Base-by-base conservation (phyloP, 2,113 vertebrate genomes). In the Fulmarus glacialis region DNA sequence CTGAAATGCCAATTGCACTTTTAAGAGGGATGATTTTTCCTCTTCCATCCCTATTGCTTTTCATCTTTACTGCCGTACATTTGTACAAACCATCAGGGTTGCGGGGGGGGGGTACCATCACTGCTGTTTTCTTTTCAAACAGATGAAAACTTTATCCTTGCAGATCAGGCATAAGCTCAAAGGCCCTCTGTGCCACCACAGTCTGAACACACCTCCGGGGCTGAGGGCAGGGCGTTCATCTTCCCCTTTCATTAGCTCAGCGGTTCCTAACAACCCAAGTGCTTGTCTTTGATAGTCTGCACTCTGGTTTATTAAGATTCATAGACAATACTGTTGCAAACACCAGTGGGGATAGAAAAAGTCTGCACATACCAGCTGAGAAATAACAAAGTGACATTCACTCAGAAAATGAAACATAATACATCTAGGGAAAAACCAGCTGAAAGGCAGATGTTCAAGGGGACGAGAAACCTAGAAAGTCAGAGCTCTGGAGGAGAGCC, bases 311-410 rank as follows among this genome's bases (percentile, higher is more conserved):
- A 53, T 80, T 93, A 64, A 85, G 62, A 87, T 87, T 68, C 74
- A 52, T 58, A 86, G 81, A 58, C 59, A 72, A 66, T 73, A 36
- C 42, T 36, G 38, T 47, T 91, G 89, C 62, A 74, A 90, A 74
- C 66, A 73, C 70, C 67, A 21, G 77, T 55, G 84, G 71, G 66
- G 62, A 90, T 77, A 93, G 78, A 75, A 2, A 6, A 12, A 93
- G 53, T 15, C 53, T 62, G 71, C 84, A 62, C 34, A 34, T 42
- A 60, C 53, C 70, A 48, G 34, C 36, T 82, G 81, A 93, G 93
- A 94, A 95, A 79, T 26, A 95, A 60, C 80, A 58, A 47, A 81
- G 78, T 90, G 87, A 73, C 91, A 82, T 89, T 95, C 84, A 59
- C 66, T 62, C 71, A 42, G 66, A 85, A 91, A 91, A 80, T 62